Evolutionary conservation across 30 jellyfish, hydroid and myxozoan genomes (phyloP).

Genomic region (Aurelia sp.): DNA sequence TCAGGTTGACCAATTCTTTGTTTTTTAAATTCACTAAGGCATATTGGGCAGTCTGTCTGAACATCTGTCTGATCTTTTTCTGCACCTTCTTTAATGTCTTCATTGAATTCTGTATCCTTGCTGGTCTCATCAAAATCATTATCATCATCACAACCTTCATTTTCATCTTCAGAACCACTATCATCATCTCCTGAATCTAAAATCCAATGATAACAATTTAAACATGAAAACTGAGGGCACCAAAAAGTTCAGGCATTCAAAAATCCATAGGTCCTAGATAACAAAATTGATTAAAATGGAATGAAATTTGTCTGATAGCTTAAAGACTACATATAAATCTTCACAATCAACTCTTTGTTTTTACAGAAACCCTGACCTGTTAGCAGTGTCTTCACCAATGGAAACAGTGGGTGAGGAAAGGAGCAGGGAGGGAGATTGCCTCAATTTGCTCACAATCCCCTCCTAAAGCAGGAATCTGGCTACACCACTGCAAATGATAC

Average conservation of each 20-base stretch:
- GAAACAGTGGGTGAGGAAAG: no score
- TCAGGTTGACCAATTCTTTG: constrained; percentile 87
- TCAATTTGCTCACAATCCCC: no score
- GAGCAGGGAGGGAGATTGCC: no score
- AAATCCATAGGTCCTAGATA: not conserved
- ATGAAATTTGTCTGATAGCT: no score
- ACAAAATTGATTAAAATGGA: no score
- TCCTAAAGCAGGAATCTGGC: no score
- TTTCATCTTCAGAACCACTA: constrained; percentile 2
- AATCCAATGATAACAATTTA: not conserved
- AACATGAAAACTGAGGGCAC: not conserved
- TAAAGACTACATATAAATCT: no score
- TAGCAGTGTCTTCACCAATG: no score
- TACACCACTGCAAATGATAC: no score
- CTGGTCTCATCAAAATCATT: constrained; percentile 3
- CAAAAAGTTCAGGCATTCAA: not conserved
- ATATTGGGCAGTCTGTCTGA: constrained; percentile 79
- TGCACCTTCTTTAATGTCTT: constrained; percentile 16
- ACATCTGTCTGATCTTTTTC: constrained; percentile 3
- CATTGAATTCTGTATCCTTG: not conserved
- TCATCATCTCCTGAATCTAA: not conserved
- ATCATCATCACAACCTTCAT: constrained; percentile 17
- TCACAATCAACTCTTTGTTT: no score
- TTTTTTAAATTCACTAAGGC: constrained; percentile 72
- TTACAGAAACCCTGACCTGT: no score